Evolutionary conservation across 2,797 vertebrate genomes (phyloP), one percentile per base, ranked within the genome.

Genomic region (Lepidocolaptes lacrymiger): DNA sequence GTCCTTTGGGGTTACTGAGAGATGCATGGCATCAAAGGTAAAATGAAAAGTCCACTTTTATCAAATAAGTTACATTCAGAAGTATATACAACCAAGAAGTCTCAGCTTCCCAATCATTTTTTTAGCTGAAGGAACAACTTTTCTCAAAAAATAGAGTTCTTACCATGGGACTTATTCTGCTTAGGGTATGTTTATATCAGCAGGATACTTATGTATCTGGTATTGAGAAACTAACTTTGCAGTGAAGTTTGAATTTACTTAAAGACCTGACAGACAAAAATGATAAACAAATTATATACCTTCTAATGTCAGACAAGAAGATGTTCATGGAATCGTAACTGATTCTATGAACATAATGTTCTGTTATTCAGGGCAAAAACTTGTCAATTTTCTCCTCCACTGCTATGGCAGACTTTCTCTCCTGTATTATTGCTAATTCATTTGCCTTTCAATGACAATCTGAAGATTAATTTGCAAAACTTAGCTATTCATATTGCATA

Each of bases 381-480:
- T 44, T 69, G 16, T 32, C 0, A 2, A 9, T 63, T 44, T 71
- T 69, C 56, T 19, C 7, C n/a, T 49, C 43, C 14, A 37, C 72
- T 90, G 23, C 51, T 55, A 41, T 63, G 14, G 23, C 62, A 91
- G 68, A 39, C 18, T 76, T 66, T 7, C 8, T 77, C 39, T 80
- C n/a, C 55, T 58, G 27, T 27, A 23, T 81, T 88, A 32, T 51
- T 86, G 56, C 55, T 72, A 49, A 75, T 36, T 44, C 48, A 74
- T 72, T 88, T 72, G 77, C 30, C 36, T 68, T 78, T 81, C 75
- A 26, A 41, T 74, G 51, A 92, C 61, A 88, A 84, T 58, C 61
- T 51, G 49, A 84, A 86, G 51, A 89, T 78, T 67, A 78, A 90
- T 73, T 87, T 84, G 18, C 26, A 89, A 73, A 84, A 68, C 68